Base-by-base conservation (phyloP, 2,888 invertebrate genomes). In the Sarcophaga subvicina region DNA sequence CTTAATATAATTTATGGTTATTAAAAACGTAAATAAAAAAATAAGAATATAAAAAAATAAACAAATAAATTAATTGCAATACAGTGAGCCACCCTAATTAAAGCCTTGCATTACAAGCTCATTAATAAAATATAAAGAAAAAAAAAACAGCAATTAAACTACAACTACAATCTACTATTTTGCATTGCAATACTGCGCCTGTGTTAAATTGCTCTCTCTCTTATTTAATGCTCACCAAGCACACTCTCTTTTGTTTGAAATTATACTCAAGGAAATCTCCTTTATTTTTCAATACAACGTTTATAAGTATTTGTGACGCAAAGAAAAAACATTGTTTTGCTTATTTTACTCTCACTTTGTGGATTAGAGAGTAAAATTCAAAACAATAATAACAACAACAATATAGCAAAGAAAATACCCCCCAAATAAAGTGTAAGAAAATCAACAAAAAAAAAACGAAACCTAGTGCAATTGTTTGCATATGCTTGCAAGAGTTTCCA, bases 301-400 rank as follows among this genome's bases (percentile, higher is more conserved):
- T 54, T 70, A n/a, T 22, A 12, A 22, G 17, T 73, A 14, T 37
- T n/a, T 37, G 37, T 73, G 37, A 47, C 71, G 64, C 59, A 37
- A 37, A 8, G 2, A 37, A 37, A 10, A 37, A 37, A 37, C 37
- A 8, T 80, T 85, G 85, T 80, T 81, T 81, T 77, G 37, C 22
- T 49, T 12, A 59, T 87, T 87, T 87, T 87, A 80, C 86, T 87
- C 86, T 87, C 86, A 87, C 86, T 75, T 83, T 87, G 86, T 87
- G 86, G 86, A 87, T 87, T 87, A 87, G 86, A 87, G 86, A 87
- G 86, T 83, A 83, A 87, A 83, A 87, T 85, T 77, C 12, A 64
- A 63, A 63, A 78, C 54, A 37, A 37, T 37, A 37, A 37, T 10
- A 37, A 37, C 8, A 8, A 37, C 37, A 37, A 37, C 37, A 37